Evolutionary conservation across 2,113 vertebrate species (phyloP), one percentile per base, ranked within the genome.

Genomic region (Pygathrix nemaeus): DNA sequence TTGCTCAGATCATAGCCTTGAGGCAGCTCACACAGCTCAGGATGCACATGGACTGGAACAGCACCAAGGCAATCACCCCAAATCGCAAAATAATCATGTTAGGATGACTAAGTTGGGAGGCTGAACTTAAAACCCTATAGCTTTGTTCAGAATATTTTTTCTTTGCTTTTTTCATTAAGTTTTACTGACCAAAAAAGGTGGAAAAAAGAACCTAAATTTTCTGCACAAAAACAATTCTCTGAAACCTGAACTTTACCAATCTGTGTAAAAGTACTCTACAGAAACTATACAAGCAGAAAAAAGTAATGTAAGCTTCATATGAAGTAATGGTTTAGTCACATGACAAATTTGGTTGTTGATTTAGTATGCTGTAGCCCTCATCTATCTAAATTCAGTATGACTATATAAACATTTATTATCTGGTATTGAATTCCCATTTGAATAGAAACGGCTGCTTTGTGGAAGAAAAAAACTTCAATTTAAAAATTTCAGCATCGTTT

Each of bases 211-310:
- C 12, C 59, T 75, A 66, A 38, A 81, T 32, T 64, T 72, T 94
- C 16, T 83, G 43, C 84, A 48, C n/a, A 95, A 86, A 97, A 90
- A 13, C 14, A 97, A 85, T 88, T 90, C 79, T 97, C 70, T 72
- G 23, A 96, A 97, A 92, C 52, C 27, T 76, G 25, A 85, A 78
- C 75, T 97, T 48, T 90, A 64, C 80, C 93, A 95, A 96, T 45
- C 83, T 90, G 45, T 93, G 81, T 52, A 94, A 96, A 94, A 83
- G 43, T 32, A 89, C 48, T 64, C 82, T 94, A 94, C 25, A 96
- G 50, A 86, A 84, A 91, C 92, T 68, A 89, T 52, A 91, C 27
- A 96, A 80, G 78, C 76, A 96, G 64, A 90, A 96, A 64, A 96
- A 93, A 81, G 23, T 81, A 94, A 45, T 35, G 9, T 43, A 90